Percentiles rank a stretch among this genome's conserved stretches.
Evolutionary conservation across 2,888 invertebrate genomes (phyloP).

Genomic region (Parnassius mnemosyne): DNA sequence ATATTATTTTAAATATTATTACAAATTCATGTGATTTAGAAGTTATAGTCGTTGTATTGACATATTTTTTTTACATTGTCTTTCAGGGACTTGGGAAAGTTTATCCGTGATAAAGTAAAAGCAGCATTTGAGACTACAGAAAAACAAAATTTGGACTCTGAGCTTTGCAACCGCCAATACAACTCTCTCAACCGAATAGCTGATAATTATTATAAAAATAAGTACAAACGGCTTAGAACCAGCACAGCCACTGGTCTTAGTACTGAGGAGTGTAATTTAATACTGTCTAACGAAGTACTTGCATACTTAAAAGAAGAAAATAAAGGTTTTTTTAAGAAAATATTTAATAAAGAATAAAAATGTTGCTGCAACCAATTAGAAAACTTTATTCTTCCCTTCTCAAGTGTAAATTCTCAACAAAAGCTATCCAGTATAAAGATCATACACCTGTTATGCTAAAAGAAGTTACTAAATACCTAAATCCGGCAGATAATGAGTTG

Average conservation of each 20-base stretch:
- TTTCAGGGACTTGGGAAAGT: constrained; percentile 89
- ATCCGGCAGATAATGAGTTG: constrained; percentile 81
- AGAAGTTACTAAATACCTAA: constrained; percentile 85
- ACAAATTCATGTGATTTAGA: too few relatives aligned
- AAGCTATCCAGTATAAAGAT: constrained; percentile 52
- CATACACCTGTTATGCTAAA: constrained; percentile 89
- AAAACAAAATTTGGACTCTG: constrained; percentile 80
- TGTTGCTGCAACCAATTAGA: constrained; percentile 45
- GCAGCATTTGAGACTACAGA: constrained; percentile 80
- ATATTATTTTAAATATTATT: too few relatives aligned
- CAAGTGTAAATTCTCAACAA: constrained; percentile 43
- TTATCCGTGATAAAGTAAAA: constrained; percentile 83
- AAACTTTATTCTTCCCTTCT: constrained; percentile 34
- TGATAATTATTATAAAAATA: constrained; percentile 84
- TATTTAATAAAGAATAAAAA: constrained; percentile 61
- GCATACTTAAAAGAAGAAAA: constrained; percentile 84
- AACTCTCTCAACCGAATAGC: constrained; percentile 85
- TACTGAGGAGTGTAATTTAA: constrained; percentile 86
- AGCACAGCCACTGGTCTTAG: constrained; percentile 88
- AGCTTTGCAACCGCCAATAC: constrained; percentile 84
- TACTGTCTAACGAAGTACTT: constrained; percentile 86
- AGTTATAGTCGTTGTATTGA: too few relatives aligned
- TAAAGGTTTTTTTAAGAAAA: constrained; percentile 75
- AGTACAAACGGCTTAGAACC: constrained; percentile 80
- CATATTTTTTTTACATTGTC: too few relatives aligned